A percentile compares a stretch with the other conserved stretches of the same genome.
These are phyloP conservation scores for Dynastes maya DNA, from an alignment of 2,888 invertebrate species.

Conservation along the genomic window DNA sequence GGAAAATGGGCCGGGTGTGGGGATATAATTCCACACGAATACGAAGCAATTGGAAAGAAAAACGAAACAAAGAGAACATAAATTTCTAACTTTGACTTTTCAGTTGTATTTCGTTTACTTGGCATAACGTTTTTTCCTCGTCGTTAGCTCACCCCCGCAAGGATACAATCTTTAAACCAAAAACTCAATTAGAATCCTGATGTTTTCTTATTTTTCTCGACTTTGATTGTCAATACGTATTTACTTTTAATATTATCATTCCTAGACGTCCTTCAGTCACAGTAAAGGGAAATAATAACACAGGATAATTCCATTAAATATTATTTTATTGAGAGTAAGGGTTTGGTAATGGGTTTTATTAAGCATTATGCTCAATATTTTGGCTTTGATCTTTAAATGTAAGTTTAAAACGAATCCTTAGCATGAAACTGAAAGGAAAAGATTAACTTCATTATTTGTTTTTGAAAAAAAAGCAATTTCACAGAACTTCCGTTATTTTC, in stretches of 20 bases:
- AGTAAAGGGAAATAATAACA: neutral
- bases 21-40: conserved; percentile 41
- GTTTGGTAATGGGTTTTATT: conserved; percentile 21
- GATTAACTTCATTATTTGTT: conserved; percentile 12
- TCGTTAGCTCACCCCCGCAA: neutral
- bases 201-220: neutral
- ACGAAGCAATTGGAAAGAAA: conserved; percentile 47
- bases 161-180: conserved; percentile 21
- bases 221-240: conserved; percentile 32
- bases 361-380: neutral
- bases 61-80: conserved; percentile 51
- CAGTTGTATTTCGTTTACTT: conserved; percentile 51
- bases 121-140: conserved; percentile 33
- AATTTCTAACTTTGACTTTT: conserved; percentile 52
- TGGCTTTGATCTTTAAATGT: conserved; percentile 24
- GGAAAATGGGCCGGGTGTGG: neutral
- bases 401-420: neutral
- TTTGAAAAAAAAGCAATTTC: neutral
- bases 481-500: no score
- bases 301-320: conserved; percentile 2
- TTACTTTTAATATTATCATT: conserved; percentile 25
- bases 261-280: neutral
- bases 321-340: neutral
- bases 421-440: neutral
- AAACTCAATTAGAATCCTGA: conserved; percentile 30